Evolutionary conservation across 1,140 invertebrate species (phyloP).

Genomic region (Nasonia vitripennis): DNA sequence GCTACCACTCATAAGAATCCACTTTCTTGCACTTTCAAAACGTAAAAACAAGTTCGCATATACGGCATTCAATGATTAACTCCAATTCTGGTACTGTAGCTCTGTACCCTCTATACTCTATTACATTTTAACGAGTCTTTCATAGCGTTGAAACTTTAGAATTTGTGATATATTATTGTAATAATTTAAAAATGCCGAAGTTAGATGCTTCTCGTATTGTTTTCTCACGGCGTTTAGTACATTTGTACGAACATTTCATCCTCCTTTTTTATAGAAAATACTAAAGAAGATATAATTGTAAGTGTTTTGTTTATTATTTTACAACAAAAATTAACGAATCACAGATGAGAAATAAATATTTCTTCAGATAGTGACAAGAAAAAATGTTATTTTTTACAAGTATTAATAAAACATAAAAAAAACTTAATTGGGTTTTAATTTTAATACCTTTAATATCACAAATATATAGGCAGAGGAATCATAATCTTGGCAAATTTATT

Average conservation of each 20-base stretch:
- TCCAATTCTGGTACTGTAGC: constrained; percentile 30
- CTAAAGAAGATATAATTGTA: constrained; percentile 48
- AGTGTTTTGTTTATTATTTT: constrained; percentile 41
- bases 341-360: background rate
- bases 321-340: constrained; percentile 20
- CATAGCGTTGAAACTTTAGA: constrained; percentile 55
- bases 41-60: background rate
- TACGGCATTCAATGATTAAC: background rate
- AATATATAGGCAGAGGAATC: background rate
- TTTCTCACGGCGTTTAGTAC: constrained; percentile 36
- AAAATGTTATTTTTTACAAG: constrained; percentile 40
- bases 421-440: background rate
- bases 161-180: constrained; percentile 46
- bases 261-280: constrained; percentile 36
- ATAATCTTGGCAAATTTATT: too few species aligned
- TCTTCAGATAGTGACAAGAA: constrained; percentile 3
- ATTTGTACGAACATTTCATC: constrained; percentile 27
- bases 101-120: background rate
- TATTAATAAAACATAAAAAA: constrained; percentile 42
- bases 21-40: background rate
- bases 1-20: background rate
- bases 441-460: background rate
- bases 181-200: constrained; percentile 43
- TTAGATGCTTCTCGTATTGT: constrained; percentile 60
- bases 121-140: constrained; percentile 51